These are phyloP conservation scores for Hartigia nigra DNA, from an alignment of 2,888 invertebrate species.

Conservation along the genomic window DNA sequence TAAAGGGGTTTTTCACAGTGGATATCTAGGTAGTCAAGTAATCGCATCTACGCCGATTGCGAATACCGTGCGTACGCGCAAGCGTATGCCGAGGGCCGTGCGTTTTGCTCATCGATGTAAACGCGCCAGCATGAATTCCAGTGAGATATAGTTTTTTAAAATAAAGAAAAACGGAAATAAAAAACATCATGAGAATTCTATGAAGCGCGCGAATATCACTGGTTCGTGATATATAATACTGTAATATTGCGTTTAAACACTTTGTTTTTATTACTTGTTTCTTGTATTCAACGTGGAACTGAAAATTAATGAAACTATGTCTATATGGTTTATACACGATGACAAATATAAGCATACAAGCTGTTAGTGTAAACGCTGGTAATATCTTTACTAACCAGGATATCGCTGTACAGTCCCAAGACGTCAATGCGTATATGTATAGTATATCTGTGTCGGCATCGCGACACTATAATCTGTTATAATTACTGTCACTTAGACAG, in stretches of 20 bases:
- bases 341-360: not conserved
- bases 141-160: not conserved
- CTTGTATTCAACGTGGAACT: not conserved
- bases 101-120: not conserved
- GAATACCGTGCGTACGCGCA: not conserved
- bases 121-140: not conserved
- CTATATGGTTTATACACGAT: not conserved
- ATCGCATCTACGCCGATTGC: not conserved
- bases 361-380: not conserved
- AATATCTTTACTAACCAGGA: not conserved
- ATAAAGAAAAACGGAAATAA: too few species aligned
- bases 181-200: not conserved
- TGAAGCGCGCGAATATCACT: not conserved
- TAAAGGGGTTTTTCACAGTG: constrained; percentile 1
- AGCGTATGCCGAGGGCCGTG: not conserved
- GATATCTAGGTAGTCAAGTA: not conserved
- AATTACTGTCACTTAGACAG: not conserved
- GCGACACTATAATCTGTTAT: not conserved
- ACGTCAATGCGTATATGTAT: not conserved
- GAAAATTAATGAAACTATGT: not conserved
- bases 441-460: not conserved
- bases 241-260: not conserved
- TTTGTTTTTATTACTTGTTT: not conserved
- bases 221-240: not conserved
- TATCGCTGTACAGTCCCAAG: not conserved